These are phyloP conservation scores for Zaprionus davidi DNA, from an alignment of 1,140 invertebrate species.

Conservation along the genomic window DNA sequence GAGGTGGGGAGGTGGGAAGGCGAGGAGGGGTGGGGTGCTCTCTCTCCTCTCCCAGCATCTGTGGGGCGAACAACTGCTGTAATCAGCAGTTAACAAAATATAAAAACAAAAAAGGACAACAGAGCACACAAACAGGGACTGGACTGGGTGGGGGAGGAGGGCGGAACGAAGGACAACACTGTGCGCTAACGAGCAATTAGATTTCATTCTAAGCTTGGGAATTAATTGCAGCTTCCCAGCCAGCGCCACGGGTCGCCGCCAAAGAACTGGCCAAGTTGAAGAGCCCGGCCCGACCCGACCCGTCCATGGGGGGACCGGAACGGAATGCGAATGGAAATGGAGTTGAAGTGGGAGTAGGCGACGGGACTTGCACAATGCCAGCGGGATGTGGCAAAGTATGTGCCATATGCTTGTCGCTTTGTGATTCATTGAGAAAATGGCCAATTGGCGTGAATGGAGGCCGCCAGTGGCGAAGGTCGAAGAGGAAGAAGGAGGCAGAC, in stretches of 20 bases:
- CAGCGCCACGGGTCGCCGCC: slow-evolving; percentile 26
- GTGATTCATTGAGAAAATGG: slow-evolving; percentile 57
- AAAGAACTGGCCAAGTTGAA: slow-evolving; percentile 24
- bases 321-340: not conserved
- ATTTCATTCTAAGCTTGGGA: slow-evolving; percentile 84
- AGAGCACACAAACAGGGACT: slow-evolving; percentile 6
- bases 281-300: slow-evolving; percentile 4
- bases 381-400: slow-evolving; percentile 37
- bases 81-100: slow-evolving; percentile 84
- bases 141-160: not conserved
- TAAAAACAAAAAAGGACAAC: slow-evolving; percentile 70
- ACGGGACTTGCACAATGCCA: slow-evolving; percentile 20
- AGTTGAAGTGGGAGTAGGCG: slow-evolving; percentile 2
- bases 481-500: not conserved
- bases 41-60: not conserved
- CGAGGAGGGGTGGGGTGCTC: not conserved
- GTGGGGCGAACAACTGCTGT: slow-evolving; percentile 73
- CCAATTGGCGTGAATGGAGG: slow-evolving; percentile 63
- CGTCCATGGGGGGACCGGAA: not conserved
- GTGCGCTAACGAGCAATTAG: slow-evolving; percentile 84
- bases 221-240: slow-evolving; percentile 74
- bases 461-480: not conserved
- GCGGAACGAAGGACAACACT: slow-evolving; percentile 49
- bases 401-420: slow-evolving; percentile 70
- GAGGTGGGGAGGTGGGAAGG: not conserved